A percentile compares a stretch with the other conserved stretches of the same genome.
phyloP scores from a whole-genome alignment of 2,113 vertebrate species.

The Lophotis ruficrista region DNA sequence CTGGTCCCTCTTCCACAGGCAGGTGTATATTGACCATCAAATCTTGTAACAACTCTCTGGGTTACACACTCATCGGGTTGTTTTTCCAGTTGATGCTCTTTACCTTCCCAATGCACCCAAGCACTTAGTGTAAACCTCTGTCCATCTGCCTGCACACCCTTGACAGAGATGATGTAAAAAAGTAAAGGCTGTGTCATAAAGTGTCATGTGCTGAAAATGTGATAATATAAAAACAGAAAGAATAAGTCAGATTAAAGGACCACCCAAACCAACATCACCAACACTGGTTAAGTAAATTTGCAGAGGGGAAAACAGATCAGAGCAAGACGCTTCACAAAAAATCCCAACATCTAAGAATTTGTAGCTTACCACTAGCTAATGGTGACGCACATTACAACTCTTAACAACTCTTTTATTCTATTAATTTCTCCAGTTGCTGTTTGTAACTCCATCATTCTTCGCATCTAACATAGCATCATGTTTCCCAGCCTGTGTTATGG shows the following conservation, averaged over 20 bases:
- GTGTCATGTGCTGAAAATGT: not conserved
- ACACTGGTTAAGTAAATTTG: not conserved
- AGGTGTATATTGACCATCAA: not conserved
- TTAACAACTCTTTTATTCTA: not conserved
- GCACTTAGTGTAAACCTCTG: not conserved
- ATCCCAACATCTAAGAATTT: not conserved
- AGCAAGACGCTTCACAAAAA: not conserved
- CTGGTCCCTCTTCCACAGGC: not conserved
- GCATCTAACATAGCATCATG: not conserved
- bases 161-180: not conserved
- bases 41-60: not conserved
- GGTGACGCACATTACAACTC: not conserved
- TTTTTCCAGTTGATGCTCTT: not conserved
- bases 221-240: not conserved
- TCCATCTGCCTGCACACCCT: not conserved
- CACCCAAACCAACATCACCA: not conserved
- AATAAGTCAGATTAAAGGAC: not conserved
- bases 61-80: not conserved
- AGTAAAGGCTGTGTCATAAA: not conserved
- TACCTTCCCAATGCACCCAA: not conserved
- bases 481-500: not conserved
- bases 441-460: not conserved
- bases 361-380: not conserved
- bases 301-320: not conserved
- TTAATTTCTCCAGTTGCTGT: not conserved